Percentiles rank a stretch among this genome's conserved stretches.
phyloP scores from a whole-genome alignment of 1,140 invertebrate genomes.

The Chionoecetes opilio region DNA sequence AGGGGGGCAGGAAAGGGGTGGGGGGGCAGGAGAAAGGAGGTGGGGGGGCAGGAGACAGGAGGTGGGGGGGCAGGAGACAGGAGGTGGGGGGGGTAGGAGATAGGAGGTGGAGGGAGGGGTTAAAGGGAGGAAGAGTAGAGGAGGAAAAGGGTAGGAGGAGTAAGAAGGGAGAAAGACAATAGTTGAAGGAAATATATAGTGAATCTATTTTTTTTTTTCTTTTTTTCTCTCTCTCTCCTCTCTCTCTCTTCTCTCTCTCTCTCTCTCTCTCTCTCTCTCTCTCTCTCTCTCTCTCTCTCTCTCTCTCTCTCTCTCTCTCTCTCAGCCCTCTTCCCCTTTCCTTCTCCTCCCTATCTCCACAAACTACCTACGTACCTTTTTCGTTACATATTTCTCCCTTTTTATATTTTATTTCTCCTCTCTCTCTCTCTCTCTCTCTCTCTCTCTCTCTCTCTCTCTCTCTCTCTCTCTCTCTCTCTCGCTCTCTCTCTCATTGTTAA shows the following conservation, averaged over 20 bases:
- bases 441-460: constrained; percentile 8
- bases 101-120: too few species aligned
- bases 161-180: too few species aligned
- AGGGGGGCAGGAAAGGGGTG: too few species aligned
- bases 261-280: neutral
- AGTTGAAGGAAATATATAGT: too few species aligned
- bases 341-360: neutral
- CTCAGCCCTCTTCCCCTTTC: neutral
- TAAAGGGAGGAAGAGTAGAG: too few species aligned
- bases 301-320: neutral
- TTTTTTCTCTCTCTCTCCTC: neutral
- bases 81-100: too few species aligned
- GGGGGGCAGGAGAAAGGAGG: too few species aligned
- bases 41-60: too few species aligned
- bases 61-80: too few species aligned
- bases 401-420: neutral
- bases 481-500: neutral
- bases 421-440: neutral
- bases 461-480: too few species aligned
- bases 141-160: too few species aligned
- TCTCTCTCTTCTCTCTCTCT: constrained; percentile 27
- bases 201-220: neutral
- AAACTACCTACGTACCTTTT: neutral
- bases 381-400: neutral
- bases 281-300: neutral